Evolutionary conservation across 2,888 invertebrate genomes (phyloP).

Genomic region (Cheilosia grossa): DNA sequence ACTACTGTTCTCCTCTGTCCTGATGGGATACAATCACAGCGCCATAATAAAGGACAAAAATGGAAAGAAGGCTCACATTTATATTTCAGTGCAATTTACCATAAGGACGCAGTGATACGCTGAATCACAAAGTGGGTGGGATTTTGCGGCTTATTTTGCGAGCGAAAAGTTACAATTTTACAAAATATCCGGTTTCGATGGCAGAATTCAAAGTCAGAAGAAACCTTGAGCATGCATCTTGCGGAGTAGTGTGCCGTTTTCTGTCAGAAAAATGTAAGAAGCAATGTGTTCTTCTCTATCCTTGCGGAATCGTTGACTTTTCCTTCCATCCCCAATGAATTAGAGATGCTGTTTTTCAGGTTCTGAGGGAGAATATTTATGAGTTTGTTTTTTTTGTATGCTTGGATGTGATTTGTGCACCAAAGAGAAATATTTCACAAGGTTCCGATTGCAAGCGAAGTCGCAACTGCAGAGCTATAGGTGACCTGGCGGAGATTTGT

Average conservation of each 20-base stretch:
- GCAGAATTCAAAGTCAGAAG: slow-evolving; percentile 4
- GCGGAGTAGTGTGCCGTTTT: slow-evolving; percentile 3
- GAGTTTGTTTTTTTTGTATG: not conserved
- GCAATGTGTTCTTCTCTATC: not conserved
- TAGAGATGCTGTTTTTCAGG: not conserved
- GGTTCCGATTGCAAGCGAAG: not conserved
- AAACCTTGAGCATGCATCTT: not conserved
- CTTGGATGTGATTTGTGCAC: slow-evolving; percentile 8
- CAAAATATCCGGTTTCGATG: slow-evolving; percentile 31
- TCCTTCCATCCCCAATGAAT: slow-evolving; percentile 9
- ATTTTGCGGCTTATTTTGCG: slow-evolving; percentile 22
- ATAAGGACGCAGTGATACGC: slow-evolving; percentile 29
- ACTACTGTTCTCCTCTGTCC: not conserved
- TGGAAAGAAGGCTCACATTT: slow-evolving; percentile 38
- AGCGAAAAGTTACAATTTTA: slow-evolving; percentile 37
- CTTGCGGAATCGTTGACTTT: slow-evolving; percentile 1
- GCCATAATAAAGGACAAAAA: not conserved
- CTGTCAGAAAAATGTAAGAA: slow-evolving; percentile 1
- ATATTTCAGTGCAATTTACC: slow-evolving; percentile 50
- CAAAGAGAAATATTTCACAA: slow-evolving; percentile 26
- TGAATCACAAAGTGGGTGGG: slow-evolving; percentile 26
- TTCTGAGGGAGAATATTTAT: slow-evolving; percentile 28
- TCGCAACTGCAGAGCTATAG: not conserved
- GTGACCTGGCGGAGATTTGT: not conserved
- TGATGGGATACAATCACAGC: not conserved